A percentile compares a stretch with the other conserved stretches of the same genome.
Conservation (phyloP, 2,113 vertebrate species). For the Dicaeum eximium region DNA sequence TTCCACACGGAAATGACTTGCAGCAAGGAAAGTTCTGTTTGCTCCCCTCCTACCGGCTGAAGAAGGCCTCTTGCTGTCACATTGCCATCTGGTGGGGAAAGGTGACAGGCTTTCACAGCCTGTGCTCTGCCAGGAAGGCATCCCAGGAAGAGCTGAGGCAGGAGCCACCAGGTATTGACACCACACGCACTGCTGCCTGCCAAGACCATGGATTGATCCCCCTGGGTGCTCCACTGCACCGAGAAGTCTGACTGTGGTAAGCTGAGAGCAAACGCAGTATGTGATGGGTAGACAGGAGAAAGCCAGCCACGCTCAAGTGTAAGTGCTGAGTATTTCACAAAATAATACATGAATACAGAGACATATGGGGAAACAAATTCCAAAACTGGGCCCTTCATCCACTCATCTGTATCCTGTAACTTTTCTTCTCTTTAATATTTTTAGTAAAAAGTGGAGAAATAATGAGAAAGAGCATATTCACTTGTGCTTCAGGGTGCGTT, state of each 20-base stretch:
- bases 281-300: background rate
- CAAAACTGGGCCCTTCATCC: background rate
- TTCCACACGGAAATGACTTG: background rate
- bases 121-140: background rate
- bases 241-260: background rate
- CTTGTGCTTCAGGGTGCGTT: background rate
- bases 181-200: background rate
- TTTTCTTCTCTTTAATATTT: background rate
- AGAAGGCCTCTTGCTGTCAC: constrained; percentile 1
- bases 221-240: background rate
- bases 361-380: background rate
- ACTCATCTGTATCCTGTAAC: background rate
- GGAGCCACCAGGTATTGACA: background rate
- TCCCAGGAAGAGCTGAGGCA: background rate
- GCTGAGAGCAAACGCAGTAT: background rate
- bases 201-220: background rate
- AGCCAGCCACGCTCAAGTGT: background rate
- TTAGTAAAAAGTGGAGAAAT: background rate
- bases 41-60: background rate
- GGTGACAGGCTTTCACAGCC: background rate
- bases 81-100: constrained; percentile 41
- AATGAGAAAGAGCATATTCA: background rate
- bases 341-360: background rate
- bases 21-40: background rate
- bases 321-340: background rate